phyloP scores from a whole-genome alignment of 2,888 invertebrate species.

The Noctua fimbriata region DNA sequence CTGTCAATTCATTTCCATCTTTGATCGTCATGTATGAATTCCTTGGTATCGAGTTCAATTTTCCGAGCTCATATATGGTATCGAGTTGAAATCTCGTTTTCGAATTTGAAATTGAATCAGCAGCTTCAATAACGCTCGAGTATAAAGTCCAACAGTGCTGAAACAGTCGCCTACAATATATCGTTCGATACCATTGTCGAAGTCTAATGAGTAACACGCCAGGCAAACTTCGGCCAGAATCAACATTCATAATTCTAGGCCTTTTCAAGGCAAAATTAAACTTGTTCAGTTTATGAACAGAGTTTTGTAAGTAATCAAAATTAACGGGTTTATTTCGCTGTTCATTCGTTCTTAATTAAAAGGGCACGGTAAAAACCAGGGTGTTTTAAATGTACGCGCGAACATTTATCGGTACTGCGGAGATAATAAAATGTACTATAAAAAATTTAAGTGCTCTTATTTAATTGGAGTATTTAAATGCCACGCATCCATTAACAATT shows the following conservation, averaged over 20 bases:
- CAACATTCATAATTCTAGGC: slow-evolving; percentile 58
- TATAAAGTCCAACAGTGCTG: not conserved
- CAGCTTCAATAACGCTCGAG: slow-evolving; percentile 26
- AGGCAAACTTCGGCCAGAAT: slow-evolving; percentile 42
- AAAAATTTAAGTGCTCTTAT: slow-evolving; percentile 30
- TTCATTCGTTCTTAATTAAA: slow-evolving; percentile 66
- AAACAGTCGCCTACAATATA: slow-evolving; percentile 26
- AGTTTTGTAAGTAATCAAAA: slow-evolving; percentile 70
- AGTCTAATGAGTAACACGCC: slow-evolving; percentile 40
- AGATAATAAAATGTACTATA: slow-evolving; percentile 43
- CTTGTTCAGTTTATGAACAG: slow-evolving; percentile 62
- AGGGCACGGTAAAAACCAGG: slow-evolving; percentile 40
- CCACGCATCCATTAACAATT: slow-evolving; percentile 34
- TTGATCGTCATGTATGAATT: slow-evolving; percentile 12
- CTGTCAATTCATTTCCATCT: not conserved
- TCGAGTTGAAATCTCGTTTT: slow-evolving; percentile 17
- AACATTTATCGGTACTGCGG: slow-evolving; percentile 45
- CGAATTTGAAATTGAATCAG: slow-evolving; percentile 30
- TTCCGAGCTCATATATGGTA: slow-evolving; percentile 9
- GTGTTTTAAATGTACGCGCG: slow-evolving; percentile 48
- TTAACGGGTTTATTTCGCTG: slow-evolving; percentile 68
- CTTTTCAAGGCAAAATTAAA: slow-evolving; percentile 59
- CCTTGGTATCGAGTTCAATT: not conserved
- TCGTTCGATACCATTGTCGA: slow-evolving; percentile 33
- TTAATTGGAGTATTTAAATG: slow-evolving; percentile 37